phyloP scores from a whole-genome alignment of 1,140 invertebrate species.

The Eurosta solidaginis region DNA sequence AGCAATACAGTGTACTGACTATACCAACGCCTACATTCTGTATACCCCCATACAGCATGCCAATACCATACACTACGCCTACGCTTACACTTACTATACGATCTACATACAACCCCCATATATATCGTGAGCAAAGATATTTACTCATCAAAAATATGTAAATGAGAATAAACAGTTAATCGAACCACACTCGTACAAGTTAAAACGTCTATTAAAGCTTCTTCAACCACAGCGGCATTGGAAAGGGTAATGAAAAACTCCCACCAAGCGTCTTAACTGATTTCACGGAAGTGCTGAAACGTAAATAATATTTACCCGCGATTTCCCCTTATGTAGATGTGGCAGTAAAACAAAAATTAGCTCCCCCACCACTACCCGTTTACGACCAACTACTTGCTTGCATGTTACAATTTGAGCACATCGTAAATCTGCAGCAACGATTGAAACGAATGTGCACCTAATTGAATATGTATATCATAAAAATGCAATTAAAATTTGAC shows the following conservation, averaged over 20 bases:
- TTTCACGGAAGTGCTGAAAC: not conserved
- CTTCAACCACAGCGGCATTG: not conserved
- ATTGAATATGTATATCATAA: conserved; percentile 1
- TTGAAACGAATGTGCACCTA: not conserved
- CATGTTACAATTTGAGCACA: not conserved
- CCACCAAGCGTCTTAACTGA: not conserved
- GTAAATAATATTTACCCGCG: not conserved
- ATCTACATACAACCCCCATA: too few species aligned
- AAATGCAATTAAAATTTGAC: conserved; percentile 7
- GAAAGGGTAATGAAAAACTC: not conserved
- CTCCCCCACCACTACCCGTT: too few species aligned
- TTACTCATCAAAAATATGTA: too few species aligned
- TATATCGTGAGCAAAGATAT: too few species aligned
- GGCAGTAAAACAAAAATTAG: not conserved
- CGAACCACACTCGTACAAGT: too few species aligned
- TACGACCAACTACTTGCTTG: not conserved
- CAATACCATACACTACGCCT: too few species aligned
- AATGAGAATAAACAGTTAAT: too few species aligned
- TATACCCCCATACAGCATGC: too few species aligned
- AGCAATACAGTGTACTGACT: too few species aligned
- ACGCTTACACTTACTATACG: too few species aligned
- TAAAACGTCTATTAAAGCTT: too few species aligned
- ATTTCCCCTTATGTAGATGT: not conserved
- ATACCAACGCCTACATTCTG: too few species aligned
- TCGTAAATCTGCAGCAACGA: not conserved